Conservation (phyloP, 2,113 vertebrate species). For the Pyxicephalus adspersus region DNA sequence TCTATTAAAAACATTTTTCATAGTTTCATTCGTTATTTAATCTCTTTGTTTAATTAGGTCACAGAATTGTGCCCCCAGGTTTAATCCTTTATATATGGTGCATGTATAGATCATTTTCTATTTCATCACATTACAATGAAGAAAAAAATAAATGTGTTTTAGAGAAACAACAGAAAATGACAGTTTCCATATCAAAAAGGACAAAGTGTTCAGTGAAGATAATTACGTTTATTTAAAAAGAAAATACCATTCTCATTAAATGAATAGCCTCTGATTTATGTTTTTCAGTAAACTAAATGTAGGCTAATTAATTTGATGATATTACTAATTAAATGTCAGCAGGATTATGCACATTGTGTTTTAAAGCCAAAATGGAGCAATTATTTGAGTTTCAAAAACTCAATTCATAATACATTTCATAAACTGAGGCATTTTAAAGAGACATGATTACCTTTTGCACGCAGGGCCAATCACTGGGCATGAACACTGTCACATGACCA, state of each 20-base stretch:
- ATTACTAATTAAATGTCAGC: constrained; percentile 52
- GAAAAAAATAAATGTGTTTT: neutral
- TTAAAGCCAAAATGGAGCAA: neutral
- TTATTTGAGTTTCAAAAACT: too few species aligned
- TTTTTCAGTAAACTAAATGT: constrained; percentile 10
- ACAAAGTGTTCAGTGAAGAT: constrained; percentile 37
- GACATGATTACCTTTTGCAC: too few species aligned
- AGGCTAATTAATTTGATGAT: constrained; percentile 27
- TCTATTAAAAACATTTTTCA: neutral
- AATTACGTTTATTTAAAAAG: constrained; percentile 49
- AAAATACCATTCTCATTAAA: constrained; percentile 51
- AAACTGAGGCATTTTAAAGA: too few species aligned
- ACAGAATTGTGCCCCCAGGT: neutral
- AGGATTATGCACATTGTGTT: constrained; percentile 11
- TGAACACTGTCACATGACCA: too few species aligned
- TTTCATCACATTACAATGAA: constrained; percentile 23
- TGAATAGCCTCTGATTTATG: constrained; percentile 24
- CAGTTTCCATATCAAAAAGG: constrained; percentile 12
- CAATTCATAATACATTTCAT: too few species aligned
- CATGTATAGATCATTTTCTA: constrained; percentile 6
- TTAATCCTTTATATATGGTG: neutral
- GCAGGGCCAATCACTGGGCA: too few species aligned
- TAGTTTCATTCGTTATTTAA: neutral
- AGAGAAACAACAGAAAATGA: constrained; percentile 8
- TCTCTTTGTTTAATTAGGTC: constrained; percentile 4